These are phyloP conservation scores for Cottus gobio DNA, from an alignment of 2,113 vertebrate genomes.

Conservation along the genomic window DNA sequence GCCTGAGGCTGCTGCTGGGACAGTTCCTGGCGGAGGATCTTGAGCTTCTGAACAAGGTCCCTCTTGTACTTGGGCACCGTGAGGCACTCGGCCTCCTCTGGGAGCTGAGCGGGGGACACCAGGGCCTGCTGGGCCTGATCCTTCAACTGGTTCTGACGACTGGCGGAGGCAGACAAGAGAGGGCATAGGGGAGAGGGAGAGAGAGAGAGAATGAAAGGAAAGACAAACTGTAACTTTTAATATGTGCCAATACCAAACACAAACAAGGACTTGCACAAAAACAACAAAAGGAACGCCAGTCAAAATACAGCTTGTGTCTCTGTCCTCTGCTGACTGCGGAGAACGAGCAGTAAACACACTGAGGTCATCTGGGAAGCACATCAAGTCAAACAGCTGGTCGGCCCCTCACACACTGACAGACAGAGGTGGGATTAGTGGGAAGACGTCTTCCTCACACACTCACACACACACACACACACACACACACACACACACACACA, in stretches of 20 bases:
- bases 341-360: slow-evolving; percentile 57
- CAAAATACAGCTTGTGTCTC: slow-evolving; percentile 29
- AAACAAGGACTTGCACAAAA: slow-evolving; percentile 35
- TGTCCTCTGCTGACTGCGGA: slow-evolving; percentile 45
- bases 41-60: slow-evolving; percentile 98
- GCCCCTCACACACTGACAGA: slow-evolving; percentile 27
- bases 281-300: slow-evolving; percentile 19
- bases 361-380: slow-evolving; percentile 70
- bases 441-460: slow-evolving; percentile 27
- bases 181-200: neutral
- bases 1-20: slow-evolving; percentile 98
- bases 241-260: slow-evolving; percentile 23
- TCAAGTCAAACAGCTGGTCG: slow-evolving; percentile 69
- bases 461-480: neutral
- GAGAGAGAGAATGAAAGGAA: neutral
- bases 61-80: slow-evolving; percentile 97
- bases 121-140: slow-evolving; percentile 88
- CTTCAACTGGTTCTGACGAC: slow-evolving; percentile 93
- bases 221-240: neutral
- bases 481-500: neutral
- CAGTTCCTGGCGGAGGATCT: slow-evolving; percentile 96
- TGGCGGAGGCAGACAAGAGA: slow-evolving; percentile 56
- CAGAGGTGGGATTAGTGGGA: slow-evolving; percentile 42
- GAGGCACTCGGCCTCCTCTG: slow-evolving; percentile 93
- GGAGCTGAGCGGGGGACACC: slow-evolving; percentile 89